Conservation (phyloP, 2,888 invertebrate species). For the Litoditis marina region DNA sequence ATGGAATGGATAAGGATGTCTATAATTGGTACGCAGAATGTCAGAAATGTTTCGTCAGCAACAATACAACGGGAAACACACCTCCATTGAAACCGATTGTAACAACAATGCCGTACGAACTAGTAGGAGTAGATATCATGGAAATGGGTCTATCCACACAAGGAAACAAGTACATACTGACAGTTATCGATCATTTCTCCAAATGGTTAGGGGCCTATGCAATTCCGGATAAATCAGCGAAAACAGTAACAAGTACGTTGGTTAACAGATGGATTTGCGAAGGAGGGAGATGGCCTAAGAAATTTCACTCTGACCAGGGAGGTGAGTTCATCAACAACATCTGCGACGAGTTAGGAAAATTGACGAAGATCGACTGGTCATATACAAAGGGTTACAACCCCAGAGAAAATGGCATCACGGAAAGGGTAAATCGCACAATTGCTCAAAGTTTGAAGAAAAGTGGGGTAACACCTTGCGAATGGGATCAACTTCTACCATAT, state of each 20-base stretch:
- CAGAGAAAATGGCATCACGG: conserved; percentile 28
- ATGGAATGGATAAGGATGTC: conserved; percentile 19
- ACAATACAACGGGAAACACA: conserved; percentile 3
- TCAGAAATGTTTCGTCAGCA: conserved; percentile 12
- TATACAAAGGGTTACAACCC: conserved; percentile 29
- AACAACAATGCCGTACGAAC: conserved; percentile 14
- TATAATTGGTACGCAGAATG: conserved; percentile 16
- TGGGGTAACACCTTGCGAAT: conserved; percentile 7
- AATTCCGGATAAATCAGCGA: conserved; percentile 22
- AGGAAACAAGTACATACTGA: conserved; percentile 21
- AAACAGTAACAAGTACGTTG: conserved; percentile 20
- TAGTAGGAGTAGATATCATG: conserved; percentile 23
- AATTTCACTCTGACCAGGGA: conserved; percentile 21
- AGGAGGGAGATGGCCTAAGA: conserved; percentile 19
- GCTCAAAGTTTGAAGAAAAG: conserved; percentile 19
- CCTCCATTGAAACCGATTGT: conserved; percentile 18
- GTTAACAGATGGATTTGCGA: conserved; percentile 18
- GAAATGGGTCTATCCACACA: conserved; percentile 12
- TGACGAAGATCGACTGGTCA: conserved; percentile 7
- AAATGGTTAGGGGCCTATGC: conserved; percentile 15
- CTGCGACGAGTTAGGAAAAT: conserved; percentile 12
- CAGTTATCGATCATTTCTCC: conserved; percentile 26
- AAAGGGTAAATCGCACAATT: conserved; percentile 26
- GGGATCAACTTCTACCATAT: conserved; percentile 27
- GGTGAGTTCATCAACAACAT: conserved; percentile 17